Percentiles rank a stretch among this genome's conserved stretches.
phyloP scores from a whole-genome alignment of 1,140 invertebrate species.

The Drosophila saltans region DNA sequence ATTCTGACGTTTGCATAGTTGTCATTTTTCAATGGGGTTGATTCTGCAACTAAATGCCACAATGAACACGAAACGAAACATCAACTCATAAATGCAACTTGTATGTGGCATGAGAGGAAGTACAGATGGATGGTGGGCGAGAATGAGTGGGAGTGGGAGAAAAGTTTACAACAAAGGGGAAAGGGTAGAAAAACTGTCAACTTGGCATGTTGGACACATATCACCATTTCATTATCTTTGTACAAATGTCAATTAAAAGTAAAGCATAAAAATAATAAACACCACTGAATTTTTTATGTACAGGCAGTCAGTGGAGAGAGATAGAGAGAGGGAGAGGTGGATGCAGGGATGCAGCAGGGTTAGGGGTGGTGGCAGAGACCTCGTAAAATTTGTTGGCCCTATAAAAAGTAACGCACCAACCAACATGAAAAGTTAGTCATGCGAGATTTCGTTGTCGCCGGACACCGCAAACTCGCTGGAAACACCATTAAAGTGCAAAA shows the following conservation, averaged over 20 bases:
- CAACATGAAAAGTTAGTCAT: slow-evolving; percentile 73
- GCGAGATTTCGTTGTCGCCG: slow-evolving; percentile 61
- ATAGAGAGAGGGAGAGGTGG: not conserved
- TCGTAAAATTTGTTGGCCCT: slow-evolving; percentile 42
- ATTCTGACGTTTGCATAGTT: not conserved
- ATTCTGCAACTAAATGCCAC: slow-evolving; percentile 2
- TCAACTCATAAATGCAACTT: not conserved
- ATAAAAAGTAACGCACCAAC: slow-evolving; percentile 50
- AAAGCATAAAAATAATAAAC: slow-evolving; percentile 62
- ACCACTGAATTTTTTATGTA: slow-evolving; percentile 33
- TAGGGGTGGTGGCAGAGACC: slow-evolving; percentile 6
- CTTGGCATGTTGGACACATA: slow-evolving; percentile 63
- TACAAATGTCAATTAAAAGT: slow-evolving; percentile 72
- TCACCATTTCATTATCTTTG: slow-evolving; percentile 68
- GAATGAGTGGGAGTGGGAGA: not conserved
- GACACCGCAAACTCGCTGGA: slow-evolving; percentile 29
- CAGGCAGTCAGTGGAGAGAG: not conserved
- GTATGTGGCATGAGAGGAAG: not conserved
- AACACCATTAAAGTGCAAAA: slow-evolving; percentile 70
- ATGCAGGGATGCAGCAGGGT: not conserved
- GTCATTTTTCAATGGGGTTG: slow-evolving; percentile 2
- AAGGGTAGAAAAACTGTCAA: slow-evolving; percentile 46
- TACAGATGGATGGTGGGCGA: not conserved
- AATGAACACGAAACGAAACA: slow-evolving; percentile 1
- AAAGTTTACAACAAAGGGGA: no score